Base-by-base conservation (phyloP, 2,797 vertebrate genomes). In the Xerus rutilus region DNA sequence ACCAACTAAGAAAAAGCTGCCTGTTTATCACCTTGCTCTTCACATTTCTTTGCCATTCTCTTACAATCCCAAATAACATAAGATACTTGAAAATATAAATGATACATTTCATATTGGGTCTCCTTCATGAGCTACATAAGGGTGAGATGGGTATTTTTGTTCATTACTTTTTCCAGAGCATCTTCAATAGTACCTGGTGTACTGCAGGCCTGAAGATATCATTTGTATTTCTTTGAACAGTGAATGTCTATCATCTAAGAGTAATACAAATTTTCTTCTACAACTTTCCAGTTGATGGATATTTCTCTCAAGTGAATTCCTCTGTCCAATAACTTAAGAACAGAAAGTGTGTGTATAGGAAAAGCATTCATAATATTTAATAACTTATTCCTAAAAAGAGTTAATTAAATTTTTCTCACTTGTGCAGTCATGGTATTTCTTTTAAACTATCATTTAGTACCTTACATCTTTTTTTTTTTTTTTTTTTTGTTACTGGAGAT, bases 391-490 rank as follows among this genome's bases (percentile, higher is more conserved):
- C n/a, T 35, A n/a, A 78, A 93, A 65, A 73, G 1, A 62, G 4
- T 39, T 52, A 54, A 89, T 28, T 32, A n/a, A 30, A 30, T 70
- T 96, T 90, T 89, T 85, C 6, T 78, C 67, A 83, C 78, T 93
- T 77, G 3, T 28, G 11, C 6, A 76, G 28, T 12, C 74, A 13
- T 43, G 3, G 3, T 21, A 82, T 77, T 77, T 89, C 10, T 95
- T 84, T 35, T 77, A 67, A 77, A n/a, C 1, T 39, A 12, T 52
- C 12, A 70, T 83, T 57, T 7, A 79, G 5, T 49, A 28, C 0
- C 32, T 89, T 79, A 52, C 28, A 39, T 39, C 3, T 39, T 39
- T 39, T 39, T 39, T 39, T 39, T 39, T 39, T 39, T 39, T 39
- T 39, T 39, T 39, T 39, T 39, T 39, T 39, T 39, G 39, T 39